These are phyloP conservation scores for Zosterops borbonicus DNA, from an alignment of 2,113 vertebrate species.

Conservation along the genomic window DNA sequence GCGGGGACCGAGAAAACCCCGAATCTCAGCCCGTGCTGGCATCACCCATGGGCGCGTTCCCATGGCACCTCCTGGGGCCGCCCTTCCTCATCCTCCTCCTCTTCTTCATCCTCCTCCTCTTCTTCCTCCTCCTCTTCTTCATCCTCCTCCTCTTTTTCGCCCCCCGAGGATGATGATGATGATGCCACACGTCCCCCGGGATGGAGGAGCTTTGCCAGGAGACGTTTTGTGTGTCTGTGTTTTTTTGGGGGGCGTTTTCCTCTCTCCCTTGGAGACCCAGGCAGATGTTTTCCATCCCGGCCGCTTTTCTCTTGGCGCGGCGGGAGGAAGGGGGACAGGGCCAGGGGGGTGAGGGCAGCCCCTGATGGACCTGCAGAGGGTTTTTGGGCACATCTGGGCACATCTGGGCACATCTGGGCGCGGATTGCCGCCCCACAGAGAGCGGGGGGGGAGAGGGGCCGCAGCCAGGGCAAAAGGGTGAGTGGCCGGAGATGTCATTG, in stretches of 20 bases:
- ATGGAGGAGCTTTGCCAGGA: neutral
- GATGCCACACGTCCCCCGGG: neutral
- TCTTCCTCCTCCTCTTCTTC: neutral
- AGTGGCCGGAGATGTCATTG: slow-evolving; percentile 50
- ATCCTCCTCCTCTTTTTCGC: neutral
- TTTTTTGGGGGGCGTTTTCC: neutral
- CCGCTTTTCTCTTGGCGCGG: neutral
- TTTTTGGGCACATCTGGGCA: neutral
- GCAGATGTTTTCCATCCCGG: slow-evolving; percentile 11
- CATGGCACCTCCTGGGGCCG: too few relatives aligned
- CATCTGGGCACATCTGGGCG: rapidly evolving
- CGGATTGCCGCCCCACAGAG: neutral
- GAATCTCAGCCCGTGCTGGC: too few relatives aligned
- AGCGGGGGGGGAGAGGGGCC: neutral
- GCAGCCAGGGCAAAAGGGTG: neutral
- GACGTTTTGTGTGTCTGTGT: neutral
- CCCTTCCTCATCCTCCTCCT: too few relatives aligned
- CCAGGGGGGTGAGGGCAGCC: neutral
- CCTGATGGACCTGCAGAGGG: neutral
- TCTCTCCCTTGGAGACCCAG: neutral
- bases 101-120: too few relatives aligned
- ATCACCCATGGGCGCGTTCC: too few relatives aligned
- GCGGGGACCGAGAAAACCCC: too few relatives aligned
- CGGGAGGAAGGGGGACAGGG: neutral
- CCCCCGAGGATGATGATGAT: neutral